Evolutionary conservation across 2,888 invertebrate genomes (phyloP).

Genomic region (Marronus borbonicus): DNA sequence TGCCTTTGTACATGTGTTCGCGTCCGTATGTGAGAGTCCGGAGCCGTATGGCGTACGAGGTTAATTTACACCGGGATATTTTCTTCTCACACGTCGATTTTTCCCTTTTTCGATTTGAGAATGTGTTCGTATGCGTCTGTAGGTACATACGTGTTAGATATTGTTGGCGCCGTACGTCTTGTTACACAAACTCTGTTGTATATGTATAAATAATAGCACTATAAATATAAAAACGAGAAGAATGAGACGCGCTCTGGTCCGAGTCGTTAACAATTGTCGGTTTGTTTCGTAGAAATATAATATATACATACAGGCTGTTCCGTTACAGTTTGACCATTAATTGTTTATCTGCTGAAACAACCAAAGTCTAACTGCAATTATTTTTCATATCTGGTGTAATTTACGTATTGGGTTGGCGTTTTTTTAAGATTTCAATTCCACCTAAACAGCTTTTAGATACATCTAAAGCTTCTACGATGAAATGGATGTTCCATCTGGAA

Average conservation of each 20-base stretch:
- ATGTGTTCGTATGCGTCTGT: slow-evolving; percentile 10
- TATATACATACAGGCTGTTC: too few species aligned
- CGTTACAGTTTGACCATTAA: too few species aligned
- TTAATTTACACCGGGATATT: slow-evolving; percentile 60
- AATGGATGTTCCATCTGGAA: too few species aligned
- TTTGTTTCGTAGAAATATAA: slow-evolving; percentile 6
- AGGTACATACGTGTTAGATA: slow-evolving; percentile 55
- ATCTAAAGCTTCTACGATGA: too few species aligned
- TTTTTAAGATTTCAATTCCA: too few species aligned
- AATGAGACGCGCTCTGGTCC: neutral
- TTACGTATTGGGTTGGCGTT: too few species aligned
- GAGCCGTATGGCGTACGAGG: slow-evolving; percentile 57
- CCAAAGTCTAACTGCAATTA: too few species aligned
- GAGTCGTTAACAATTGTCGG: slow-evolving; percentile 6
- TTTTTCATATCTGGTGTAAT: too few species aligned
- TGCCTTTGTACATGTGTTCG: slow-evolving; percentile 10
- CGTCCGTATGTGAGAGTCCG: slow-evolving; percentile 45
- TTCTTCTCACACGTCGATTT: slow-evolving; percentile 54
- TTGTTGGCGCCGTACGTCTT: slow-evolving; percentile 61
- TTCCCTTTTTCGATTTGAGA: slow-evolving; percentile 49
- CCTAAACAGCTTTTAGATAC: too few species aligned
- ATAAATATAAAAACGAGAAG: slow-evolving; percentile 16
- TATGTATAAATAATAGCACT: slow-evolving; percentile 37
- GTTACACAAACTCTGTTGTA: slow-evolving; percentile 44
- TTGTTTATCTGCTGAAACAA: too few species aligned